Evolutionary conservation across 1,140 invertebrate species (phyloP).

Genomic region (Bicyclus anynana): DNA sequence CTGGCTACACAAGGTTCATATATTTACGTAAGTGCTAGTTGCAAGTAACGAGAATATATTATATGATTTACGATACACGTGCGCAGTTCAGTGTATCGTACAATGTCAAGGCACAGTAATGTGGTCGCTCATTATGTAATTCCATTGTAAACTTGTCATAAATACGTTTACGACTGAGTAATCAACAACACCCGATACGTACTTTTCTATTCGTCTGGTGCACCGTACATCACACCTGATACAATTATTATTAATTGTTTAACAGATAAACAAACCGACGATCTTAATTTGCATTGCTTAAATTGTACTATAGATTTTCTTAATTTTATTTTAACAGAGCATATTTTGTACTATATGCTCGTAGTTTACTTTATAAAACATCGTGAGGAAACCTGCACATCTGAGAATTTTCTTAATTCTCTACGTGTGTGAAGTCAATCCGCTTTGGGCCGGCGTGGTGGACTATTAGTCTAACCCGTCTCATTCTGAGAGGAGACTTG

Average conservation of each 20-base stretch:
- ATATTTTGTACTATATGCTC: too few relatives aligned
- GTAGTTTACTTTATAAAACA: too few relatives aligned
- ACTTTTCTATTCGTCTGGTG: neutral
- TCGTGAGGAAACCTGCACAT: too few relatives aligned
- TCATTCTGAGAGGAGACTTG: too few relatives aligned
- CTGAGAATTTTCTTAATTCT: too few relatives aligned
- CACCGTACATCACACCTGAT: neutral
- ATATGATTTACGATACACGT: constrained; percentile 63
- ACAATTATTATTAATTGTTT: neutral
- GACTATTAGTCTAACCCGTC: too few relatives aligned
- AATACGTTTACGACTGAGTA: constrained; percentile 44
- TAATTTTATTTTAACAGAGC: too few relatives aligned
- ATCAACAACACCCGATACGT: constrained; percentile 4
- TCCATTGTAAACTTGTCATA: constrained; percentile 63
- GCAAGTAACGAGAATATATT: constrained; percentile 26
- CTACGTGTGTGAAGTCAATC: too few relatives aligned
- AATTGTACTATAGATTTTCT: too few relatives aligned
- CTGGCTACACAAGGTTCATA: neutral
- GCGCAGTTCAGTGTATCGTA: constrained; percentile 56
- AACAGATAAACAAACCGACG: too few relatives aligned
- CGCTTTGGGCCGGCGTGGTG: too few relatives aligned
- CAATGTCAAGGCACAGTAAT: constrained; percentile 67
- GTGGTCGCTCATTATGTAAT: constrained; percentile 56
- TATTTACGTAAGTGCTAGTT: constrained; percentile 18
- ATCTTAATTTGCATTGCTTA: too few relatives aligned